phyloP scores from a whole-genome alignment of 2,888 invertebrate genomes.

The Eupeodes latifasciatus region DNA sequence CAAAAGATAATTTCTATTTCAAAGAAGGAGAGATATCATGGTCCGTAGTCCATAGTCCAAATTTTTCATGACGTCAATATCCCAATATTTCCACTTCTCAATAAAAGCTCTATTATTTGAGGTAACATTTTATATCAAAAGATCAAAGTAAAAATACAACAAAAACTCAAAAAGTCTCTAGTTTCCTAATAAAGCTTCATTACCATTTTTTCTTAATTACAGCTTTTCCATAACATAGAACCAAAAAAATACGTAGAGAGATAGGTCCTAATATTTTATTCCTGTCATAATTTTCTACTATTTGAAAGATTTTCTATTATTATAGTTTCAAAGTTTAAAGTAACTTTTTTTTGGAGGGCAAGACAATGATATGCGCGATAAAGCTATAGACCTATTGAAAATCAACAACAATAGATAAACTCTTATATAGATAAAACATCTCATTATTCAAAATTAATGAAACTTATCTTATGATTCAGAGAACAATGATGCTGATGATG shows the following conservation, averaged over 20 bases:
- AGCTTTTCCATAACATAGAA: not conserved
- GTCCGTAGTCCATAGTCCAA: too few relatives aligned
- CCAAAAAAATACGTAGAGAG: not conserved
- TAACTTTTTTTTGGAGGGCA: conserved; percentile 14
- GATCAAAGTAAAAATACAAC: too few relatives aligned
- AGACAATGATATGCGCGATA: not conserved
- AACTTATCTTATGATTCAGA: conserved; percentile 26
- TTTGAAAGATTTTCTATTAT: not conserved
- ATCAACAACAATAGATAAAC: not conserved
- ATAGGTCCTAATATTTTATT: not conserved
- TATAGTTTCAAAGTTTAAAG: not conserved
- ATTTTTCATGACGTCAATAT: too few relatives aligned
- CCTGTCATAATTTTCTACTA: conserved; percentile 13
- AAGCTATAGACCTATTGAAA: not conserved
- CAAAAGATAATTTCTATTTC: too few relatives aligned
- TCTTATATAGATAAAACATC: not conserved
- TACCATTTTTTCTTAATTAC: not conserved
- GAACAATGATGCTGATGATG: conserved; percentile 14
- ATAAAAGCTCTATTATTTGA: too few relatives aligned
- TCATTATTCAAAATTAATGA: conserved; percentile 42
- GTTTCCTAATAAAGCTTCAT: not conserved
- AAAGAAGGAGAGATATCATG: too few relatives aligned
- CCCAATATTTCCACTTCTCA: too few relatives aligned
- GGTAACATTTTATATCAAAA: too few relatives aligned
- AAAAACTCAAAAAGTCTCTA: not conserved